phyloP scores from a whole-genome alignment of 1,140 invertebrate species.

The Heliconius melpomene region DNA sequence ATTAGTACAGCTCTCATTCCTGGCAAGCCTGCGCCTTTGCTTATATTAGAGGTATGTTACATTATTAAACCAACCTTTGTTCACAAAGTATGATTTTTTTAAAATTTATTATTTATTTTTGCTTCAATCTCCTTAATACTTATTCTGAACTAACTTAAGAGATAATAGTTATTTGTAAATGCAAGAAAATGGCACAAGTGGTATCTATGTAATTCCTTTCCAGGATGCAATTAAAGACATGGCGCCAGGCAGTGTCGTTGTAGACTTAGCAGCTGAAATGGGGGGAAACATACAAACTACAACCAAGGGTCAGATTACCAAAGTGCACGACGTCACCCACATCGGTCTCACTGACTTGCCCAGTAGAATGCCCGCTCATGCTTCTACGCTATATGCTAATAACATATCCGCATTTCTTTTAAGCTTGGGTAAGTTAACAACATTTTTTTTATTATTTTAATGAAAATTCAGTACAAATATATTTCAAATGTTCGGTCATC shows the following conservation, averaged over 20 bases:
- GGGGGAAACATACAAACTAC: constrained; percentile 95
- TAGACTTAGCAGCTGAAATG: constrained; percentile 94
- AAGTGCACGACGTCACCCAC: constrained; percentile 90
- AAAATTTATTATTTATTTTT: no score
- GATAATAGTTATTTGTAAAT: background rate
- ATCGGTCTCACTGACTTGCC: constrained; percentile 93
- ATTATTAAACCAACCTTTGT: background rate
- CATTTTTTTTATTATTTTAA: no score
- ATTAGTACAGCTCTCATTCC: constrained; percentile 95
- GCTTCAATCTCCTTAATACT: no score
- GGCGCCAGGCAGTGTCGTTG: constrained; percentile 94
- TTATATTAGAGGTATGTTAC: constrained; percentile 88
- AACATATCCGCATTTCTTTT: constrained; percentile 94
- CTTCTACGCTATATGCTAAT: constrained; percentile 93
- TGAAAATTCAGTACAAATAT: no score
- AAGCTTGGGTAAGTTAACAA: constrained; percentile 84
- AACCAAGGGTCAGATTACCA: constrained; percentile 88
- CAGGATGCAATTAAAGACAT: constrained; percentile 91
- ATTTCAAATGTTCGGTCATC: no score
- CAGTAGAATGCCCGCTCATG: constrained; percentile 91
- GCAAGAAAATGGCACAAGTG: background rate
- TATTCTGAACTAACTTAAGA: background rate
- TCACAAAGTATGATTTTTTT: no score
- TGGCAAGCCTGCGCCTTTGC: constrained; percentile 91
- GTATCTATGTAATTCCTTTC: background rate